phyloP scores from a whole-genome alignment of 1,140 invertebrate species.

The Brachionus koreanus region DNA sequence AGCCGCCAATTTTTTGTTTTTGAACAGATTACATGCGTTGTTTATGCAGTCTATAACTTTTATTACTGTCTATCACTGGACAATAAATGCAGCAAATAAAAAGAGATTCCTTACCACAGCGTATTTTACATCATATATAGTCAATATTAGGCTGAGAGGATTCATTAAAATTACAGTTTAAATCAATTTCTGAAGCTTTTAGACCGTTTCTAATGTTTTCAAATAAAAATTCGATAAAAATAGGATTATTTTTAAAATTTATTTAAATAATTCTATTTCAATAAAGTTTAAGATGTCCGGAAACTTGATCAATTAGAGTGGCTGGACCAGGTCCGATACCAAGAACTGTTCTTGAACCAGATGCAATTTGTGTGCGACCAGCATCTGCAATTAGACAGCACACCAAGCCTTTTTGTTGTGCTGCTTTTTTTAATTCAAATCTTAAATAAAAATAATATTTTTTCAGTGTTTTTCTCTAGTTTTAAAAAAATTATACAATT shows the following conservation, averaged over 20 bases:
- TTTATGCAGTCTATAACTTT: background rate
- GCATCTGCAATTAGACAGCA: conserved; percentile 28
- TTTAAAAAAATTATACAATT: background rate
- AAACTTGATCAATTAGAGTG: conserved; percentile 37
- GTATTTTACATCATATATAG: no score
- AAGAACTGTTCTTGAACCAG: conserved; percentile 43
- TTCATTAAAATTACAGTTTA: no score
- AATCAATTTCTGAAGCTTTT: background rate
- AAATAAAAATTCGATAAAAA: no score
- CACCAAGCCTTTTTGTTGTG: conserved; percentile 14
- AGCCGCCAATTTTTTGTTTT: background rate
- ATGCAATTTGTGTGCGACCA: conserved; percentile 41
- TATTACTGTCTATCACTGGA: background rate
- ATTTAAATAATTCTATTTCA: background rate
- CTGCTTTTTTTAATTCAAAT: conserved; percentile 19
- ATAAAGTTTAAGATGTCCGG: conserved; percentile 44
- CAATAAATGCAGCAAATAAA: background rate
- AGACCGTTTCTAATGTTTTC: no score
- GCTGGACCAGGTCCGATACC: conserved; percentile 43
- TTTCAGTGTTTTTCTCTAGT: background rate
- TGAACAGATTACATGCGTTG: background rate
- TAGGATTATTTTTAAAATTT: no score
- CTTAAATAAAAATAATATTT: background rate
- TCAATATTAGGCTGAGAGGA: no score
- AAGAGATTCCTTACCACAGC: background rate